Evolutionary conservation across 2,113 vertebrate genomes (phyloP).

Genomic region (Ivindomyrus marchei): DNA sequence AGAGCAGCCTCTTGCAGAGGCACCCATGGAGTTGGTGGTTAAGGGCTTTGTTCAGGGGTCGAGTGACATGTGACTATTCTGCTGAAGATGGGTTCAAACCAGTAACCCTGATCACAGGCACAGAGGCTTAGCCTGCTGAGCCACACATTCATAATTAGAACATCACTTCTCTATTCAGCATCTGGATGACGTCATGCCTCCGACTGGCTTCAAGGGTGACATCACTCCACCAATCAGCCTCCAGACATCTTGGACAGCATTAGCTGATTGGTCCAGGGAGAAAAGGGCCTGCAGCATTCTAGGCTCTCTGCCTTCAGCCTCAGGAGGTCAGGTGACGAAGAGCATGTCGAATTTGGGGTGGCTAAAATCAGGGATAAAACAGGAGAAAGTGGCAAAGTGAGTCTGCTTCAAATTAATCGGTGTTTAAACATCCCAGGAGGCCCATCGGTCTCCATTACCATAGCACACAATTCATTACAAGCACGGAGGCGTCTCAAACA

Average conservation of each 20-base stretch:
- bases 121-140: not conserved
- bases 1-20: not conserved
- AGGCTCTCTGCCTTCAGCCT: not conserved
- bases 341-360: not conserved
- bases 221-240: not conserved
- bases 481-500: not conserved
- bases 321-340: not conserved
- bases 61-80: not conserved
- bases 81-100: not conserved
- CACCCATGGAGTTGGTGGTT: not conserved
- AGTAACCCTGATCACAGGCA: not conserved
- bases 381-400: not conserved
- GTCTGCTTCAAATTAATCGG: not conserved
- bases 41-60: not conserved
- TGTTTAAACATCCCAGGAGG: not conserved
- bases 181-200: not conserved
- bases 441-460: not conserved
- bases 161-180: not conserved
- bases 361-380: not conserved
- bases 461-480: not conserved
- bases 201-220: not conserved
- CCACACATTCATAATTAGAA: not conserved
- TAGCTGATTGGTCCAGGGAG: not conserved
- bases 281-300: not conserved
- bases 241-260: not conserved